A percentile compares a stretch with the other conserved stretches of the same genome.
Conservation (phyloP, 2,888 invertebrate species). For the Panzeria rudis region DNA sequence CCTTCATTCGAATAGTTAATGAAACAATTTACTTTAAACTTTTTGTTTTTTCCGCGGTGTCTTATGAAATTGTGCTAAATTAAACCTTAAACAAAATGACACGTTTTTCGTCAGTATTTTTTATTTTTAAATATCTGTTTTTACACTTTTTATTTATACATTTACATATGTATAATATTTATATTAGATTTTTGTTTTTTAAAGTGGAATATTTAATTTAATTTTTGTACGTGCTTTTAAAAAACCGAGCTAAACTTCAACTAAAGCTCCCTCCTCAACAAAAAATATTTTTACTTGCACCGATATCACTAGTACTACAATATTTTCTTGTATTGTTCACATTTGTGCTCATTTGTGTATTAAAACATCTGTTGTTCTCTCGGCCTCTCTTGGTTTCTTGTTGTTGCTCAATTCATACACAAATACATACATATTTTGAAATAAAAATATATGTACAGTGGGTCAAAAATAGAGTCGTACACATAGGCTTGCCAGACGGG, state of each 20-base stretch:
- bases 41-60: neutral
- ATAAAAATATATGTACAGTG: neutral
- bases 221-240: slow-evolving; percentile 70
- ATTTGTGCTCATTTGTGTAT: slow-evolving; percentile 41
- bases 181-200: slow-evolving; percentile 27
- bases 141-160: slow-evolving; percentile 16
- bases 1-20: neutral
- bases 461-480: neutral
- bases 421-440: neutral
- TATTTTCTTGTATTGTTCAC: slow-evolving; percentile 22
- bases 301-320: slow-evolving; percentile 55
- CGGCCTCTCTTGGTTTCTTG: slow-evolving; percentile 13
- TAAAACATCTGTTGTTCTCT: slow-evolving; percentile 9
- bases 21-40: neutral
- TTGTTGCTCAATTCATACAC: slow-evolving; percentile 32
- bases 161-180: neutral
- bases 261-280: slow-evolving; percentile 70
- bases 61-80: neutral
- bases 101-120: slow-evolving; percentile 44
- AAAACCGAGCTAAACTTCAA: slow-evolving; percentile 73
- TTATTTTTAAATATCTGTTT: slow-evolving; percentile 11
- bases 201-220: slow-evolving; percentile 47
- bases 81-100: slow-evolving; percentile 61
- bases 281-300: slow-evolving; percentile 69
- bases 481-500: no score